A percentile compares a stretch with the other conserved stretches of the same genome.
Conservation (phyloP, 2,797 vertebrate species). For the Botia almorhae region DNA sequence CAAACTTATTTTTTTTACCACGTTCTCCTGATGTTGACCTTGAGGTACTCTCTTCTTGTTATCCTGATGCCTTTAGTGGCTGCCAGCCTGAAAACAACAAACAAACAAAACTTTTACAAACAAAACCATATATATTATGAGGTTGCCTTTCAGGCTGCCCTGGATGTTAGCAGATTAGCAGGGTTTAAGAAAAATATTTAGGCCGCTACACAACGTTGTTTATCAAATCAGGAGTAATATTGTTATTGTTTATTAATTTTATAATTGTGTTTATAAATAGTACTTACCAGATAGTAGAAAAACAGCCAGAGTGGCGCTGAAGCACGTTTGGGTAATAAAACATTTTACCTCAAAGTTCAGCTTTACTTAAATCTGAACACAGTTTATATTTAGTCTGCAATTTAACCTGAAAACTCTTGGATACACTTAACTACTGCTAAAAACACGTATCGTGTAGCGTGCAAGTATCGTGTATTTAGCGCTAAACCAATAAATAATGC, state of each 20-base stretch:
- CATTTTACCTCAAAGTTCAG: slow-evolving; percentile 68
- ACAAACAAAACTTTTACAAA: slow-evolving; percentile 5
- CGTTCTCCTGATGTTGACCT: slow-evolving; percentile 80
- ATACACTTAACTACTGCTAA: slow-evolving; percentile 1
- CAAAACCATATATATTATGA: not conserved
- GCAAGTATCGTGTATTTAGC: not conserved
- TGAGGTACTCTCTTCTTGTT: slow-evolving; percentile 82
- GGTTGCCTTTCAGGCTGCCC: not conserved
- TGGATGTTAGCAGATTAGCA: not conserved
- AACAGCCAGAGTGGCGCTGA: slow-evolving; percentile 82
- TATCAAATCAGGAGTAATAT: not conserved
- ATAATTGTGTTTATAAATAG: not conserved
- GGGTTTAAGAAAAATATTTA: not conserved
- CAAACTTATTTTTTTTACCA: slow-evolving; percentile 73
- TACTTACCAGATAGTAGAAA: slow-evolving; percentile 85
- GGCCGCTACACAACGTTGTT: not conserved
- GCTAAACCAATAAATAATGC: not conserved
- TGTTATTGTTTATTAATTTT: not conserved
- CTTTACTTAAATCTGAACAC: not conserved
- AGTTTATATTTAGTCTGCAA: slow-evolving; percentile 10
- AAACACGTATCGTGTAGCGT: not conserved
- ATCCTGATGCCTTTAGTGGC: slow-evolving; percentile 81
- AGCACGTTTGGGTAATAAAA: slow-evolving; percentile 86
- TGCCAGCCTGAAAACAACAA: slow-evolving; percentile 76
- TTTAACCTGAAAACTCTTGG: slow-evolving; percentile 7